Evolutionary conservation across 2,888 invertebrate genomes (phyloP).

Genomic region (Aphrophora alni): DNA sequence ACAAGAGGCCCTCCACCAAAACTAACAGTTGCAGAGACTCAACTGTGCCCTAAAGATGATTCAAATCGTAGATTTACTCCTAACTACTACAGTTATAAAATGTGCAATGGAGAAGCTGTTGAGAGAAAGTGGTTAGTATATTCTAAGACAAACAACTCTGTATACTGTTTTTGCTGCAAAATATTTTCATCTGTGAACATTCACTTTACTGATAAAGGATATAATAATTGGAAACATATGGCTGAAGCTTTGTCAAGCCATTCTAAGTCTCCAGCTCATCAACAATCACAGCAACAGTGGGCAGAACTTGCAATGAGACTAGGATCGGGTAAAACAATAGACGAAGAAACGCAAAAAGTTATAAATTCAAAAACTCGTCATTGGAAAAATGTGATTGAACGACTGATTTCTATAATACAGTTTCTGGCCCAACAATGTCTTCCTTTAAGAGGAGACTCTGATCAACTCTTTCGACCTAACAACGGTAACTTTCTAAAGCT

Average conservation of each 20-base stretch:
- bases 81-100: too few relatives aligned
- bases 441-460: not conserved
- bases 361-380: not conserved
- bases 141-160: not conserved
- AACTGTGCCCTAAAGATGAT: too few relatives aligned
- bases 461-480: slow-evolving; percentile 10
- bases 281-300: not conserved
- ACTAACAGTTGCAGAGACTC: too few relatives aligned
- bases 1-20: too few relatives aligned
- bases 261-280: not conserved
- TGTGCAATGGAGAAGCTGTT: not conserved
- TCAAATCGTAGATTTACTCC: too few relatives aligned
- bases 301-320: not conserved
- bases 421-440: slow-evolving; percentile 13
- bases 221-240: not conserved
- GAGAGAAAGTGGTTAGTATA: not conserved
- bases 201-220: not conserved
- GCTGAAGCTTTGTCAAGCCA: not conserved
- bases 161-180: not conserved
- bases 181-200: not conserved
- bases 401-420: not conserved
- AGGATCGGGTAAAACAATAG: slow-evolving; percentile 20
- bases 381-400: slow-evolving; percentile 11
- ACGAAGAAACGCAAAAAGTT: not conserved
- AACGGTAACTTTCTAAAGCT: slow-evolving; percentile 20